Evolutionary conservation across 2,113 vertebrate species (phyloP).

Genomic region (Psilopsiagon aurifrons): DNA sequence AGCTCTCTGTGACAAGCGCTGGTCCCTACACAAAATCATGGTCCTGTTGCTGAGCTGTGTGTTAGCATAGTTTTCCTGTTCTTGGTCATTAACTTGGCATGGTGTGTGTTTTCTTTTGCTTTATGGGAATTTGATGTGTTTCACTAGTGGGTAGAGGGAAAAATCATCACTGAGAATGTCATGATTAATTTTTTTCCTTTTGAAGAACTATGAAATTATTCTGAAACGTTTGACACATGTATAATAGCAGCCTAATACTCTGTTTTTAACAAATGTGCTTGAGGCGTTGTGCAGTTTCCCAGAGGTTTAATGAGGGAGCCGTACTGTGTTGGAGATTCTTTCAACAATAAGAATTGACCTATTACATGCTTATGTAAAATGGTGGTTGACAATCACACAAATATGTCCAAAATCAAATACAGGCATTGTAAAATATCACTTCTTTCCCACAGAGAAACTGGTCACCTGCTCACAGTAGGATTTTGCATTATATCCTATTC

Average conservation of each 20-base stretch:
- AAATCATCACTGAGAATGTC: constrained; percentile 19
- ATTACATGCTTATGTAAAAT: constrained; percentile 56
- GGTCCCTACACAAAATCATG: background rate
- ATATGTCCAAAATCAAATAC: constrained; percentile 43
- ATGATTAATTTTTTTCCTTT: constrained; percentile 38
- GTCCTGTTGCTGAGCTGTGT: background rate
- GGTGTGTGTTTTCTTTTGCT: constrained; percentile 5
- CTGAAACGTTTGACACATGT: constrained; percentile 49
- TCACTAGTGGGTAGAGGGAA: background rate
- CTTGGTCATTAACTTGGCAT: background rate
- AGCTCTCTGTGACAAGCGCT: background rate
- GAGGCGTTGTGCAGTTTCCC: constrained; percentile 39
- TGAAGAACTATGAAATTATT: constrained; percentile 53
- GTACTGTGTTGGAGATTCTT: constrained; percentile 42
- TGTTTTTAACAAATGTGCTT: constrained; percentile 5
- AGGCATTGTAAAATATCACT: constrained; percentile 48
- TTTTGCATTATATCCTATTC: constrained; percentile 56
- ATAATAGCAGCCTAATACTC: constrained; percentile 47
- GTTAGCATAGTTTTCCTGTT: background rate
- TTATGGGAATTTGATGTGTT: constrained; percentile 42
- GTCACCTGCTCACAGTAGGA: constrained; percentile 56
- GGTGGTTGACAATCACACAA: constrained; percentile 42
- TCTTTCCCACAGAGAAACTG: constrained; percentile 51
- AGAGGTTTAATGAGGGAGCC: constrained; percentile 29
- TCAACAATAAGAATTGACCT: constrained; percentile 52